Percentiles rank a stretch among this genome's conserved stretches.
These are phyloP conservation scores for Macroglossus sobrinus DNA, from an alignment of 2,113 vertebrate genomes.

Conservation along the genomic window DNA sequence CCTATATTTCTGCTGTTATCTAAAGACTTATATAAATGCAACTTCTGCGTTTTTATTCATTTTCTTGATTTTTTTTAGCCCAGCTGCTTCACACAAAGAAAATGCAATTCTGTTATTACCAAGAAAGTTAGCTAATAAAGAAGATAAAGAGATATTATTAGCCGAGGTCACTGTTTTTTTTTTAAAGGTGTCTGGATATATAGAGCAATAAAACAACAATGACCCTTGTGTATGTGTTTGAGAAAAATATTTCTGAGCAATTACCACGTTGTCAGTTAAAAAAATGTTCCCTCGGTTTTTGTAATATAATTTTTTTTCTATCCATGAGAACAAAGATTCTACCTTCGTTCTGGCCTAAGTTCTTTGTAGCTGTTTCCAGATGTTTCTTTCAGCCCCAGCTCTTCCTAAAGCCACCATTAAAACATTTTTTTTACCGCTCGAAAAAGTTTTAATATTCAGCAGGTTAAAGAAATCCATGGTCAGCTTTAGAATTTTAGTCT, in stretches of 20 bases:
- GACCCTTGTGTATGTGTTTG: background rate
- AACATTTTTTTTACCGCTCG: constrained; percentile 19
- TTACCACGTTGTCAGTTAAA: background rate
- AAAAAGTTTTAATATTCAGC: constrained; percentile 71
- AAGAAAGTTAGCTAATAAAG: background rate
- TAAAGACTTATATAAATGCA: background rate
- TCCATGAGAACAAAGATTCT: background rate
- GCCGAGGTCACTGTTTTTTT: background rate
- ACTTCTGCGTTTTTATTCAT: background rate
- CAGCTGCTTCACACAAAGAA: background rate
- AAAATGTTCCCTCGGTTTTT: background rate
- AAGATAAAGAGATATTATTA: background rate
- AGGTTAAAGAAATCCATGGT: constrained; percentile 61
- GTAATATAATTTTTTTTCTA: background rate
- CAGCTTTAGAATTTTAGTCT: constrained; percentile 64
- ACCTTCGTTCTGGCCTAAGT: background rate
- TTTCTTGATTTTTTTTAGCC: background rate
- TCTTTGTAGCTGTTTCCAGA: background rate
- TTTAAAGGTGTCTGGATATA: background rate
- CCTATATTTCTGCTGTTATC: background rate
- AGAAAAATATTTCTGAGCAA: background rate
- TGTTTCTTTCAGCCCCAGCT: background rate
- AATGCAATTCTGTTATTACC: background rate
- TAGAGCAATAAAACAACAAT: background rate
- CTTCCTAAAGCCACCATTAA: background rate